phyloP scores from a whole-genome alignment of 1,140 invertebrate genomes.

The Macrobrachium nipponense region DNA sequence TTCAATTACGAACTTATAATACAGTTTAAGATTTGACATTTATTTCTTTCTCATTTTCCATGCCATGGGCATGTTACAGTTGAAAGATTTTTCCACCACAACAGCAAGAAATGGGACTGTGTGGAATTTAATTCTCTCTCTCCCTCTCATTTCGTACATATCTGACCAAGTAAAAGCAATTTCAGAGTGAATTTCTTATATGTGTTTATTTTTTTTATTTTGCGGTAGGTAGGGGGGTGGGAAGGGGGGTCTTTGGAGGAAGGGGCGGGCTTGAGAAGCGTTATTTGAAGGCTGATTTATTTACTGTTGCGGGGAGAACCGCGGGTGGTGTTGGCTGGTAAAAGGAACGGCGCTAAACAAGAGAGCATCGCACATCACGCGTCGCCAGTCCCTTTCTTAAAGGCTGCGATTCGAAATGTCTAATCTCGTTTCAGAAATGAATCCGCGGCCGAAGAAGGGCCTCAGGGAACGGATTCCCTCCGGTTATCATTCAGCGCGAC shows the following conservation, averaged over 20 bases:
- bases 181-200: not conserved
- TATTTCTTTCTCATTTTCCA: too few relatives aligned
- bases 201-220: not conserved
- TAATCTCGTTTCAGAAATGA: slow-evolving; percentile 5
- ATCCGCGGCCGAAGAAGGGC: not conserved
- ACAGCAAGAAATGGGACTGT: too few relatives aligned
- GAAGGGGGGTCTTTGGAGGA: not conserved
- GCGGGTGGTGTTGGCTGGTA: not conserved
- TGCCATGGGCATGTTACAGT: too few relatives aligned
- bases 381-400: slow-evolving; percentile 30
- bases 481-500: slow-evolving; percentile 4
- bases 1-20: too few relatives aligned
- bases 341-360: slow-evolving; percentile 24
- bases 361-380: slow-evolving; percentile 35
- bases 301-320: not conserved
- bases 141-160: not conserved
- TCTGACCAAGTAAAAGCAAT: not conserved
- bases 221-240: not conserved
- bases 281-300: slow-evolving; percentile 11
- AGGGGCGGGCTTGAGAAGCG: too few relatives aligned
- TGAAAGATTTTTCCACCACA: too few relatives aligned
- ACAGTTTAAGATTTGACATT: too few relatives aligned
- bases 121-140: not conserved
- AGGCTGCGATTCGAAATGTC: not conserved
- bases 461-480: not conserved